A percentile compares a stretch with the other conserved stretches of the same genome.
Conservation (phyloP, 1,140 invertebrate genomes). For the Drosophila obscura region DNA sequence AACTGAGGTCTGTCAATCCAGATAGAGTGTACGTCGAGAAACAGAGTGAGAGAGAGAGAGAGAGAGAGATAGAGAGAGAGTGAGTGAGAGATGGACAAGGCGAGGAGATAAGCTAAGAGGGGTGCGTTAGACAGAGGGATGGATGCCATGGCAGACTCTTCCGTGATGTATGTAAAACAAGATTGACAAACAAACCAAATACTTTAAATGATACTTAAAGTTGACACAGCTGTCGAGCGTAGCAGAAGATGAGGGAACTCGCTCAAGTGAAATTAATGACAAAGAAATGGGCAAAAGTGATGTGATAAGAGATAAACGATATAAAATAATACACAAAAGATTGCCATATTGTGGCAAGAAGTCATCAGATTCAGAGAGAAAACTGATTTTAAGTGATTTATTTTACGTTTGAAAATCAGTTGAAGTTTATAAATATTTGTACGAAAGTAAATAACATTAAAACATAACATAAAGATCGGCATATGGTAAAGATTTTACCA, state of each 20-base stretch:
- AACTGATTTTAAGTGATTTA: too few relatives aligned
- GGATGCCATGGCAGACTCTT: constrained; percentile 3
- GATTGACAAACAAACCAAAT: constrained; percentile 48
- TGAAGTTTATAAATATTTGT: too few relatives aligned
- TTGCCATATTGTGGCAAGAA: too few relatives aligned
- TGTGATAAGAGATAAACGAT: not conserved
- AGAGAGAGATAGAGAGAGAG: not conserved
- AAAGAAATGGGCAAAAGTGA: constrained; percentile 22
- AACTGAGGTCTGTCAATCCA: constrained; percentile 60
- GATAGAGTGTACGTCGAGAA: constrained; percentile 18
- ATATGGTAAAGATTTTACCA: too few relatives aligned
- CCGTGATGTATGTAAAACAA: constrained; percentile 54
- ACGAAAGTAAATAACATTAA: too few relatives aligned
- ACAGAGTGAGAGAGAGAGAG: not conserved
- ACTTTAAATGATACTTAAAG: constrained; percentile 60
- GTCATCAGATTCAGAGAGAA: too few relatives aligned
- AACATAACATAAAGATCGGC: too few relatives aligned
- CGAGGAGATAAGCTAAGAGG: not conserved
- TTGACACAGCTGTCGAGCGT: constrained; percentile 47
- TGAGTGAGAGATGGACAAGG: not conserved
- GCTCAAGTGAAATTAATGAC: constrained; percentile 45
- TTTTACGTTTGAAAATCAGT: too few relatives aligned
- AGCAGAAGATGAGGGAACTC: constrained; percentile 6
- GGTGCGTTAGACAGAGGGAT: not conserved
- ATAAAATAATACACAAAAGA: too few relatives aligned